Evolutionary conservation across 2,113 vertebrate genomes (phyloP), one percentile per base, ranked within the genome.

Genomic region (Neotoma lepida): DNA sequence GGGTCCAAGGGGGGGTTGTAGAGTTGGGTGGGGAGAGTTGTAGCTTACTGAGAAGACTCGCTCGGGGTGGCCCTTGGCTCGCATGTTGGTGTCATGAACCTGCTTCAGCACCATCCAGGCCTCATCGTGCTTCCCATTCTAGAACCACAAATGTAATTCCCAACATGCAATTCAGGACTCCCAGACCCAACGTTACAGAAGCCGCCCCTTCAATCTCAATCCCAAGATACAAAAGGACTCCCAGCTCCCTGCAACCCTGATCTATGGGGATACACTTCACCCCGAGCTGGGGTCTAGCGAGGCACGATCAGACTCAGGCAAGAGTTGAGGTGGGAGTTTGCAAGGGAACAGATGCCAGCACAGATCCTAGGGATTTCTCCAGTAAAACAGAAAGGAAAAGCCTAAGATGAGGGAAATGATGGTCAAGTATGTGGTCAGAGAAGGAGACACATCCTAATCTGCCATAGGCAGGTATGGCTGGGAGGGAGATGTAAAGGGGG

Each of bases 21-120:
- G 51, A 26, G 12, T 0, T 6, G 18, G 24, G 68, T 94, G 22
- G 70, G 74, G 10, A 26, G 39, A 61, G 35, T 4, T 2, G 4
- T 3, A 1, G 33, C 99, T 99, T 96, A 99, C 99, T 44, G 99
- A 99, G 98, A 99, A 99, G 93, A 99, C 99, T 93, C 99, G 98
- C 97, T 99, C 99, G 0, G 99, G 99, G 95, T 99, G 99, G 20
- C 99, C 99, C 97, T 99, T 99, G 94, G 99, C 99, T 90, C 99
- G 98, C 99, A 99, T 99, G 98, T 99, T 99, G 98, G 99, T 99
- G 98, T 99, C 99, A 0, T 99, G 99, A 84, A 99, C 99, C 96
- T 99, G 99, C 98, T 99, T 99, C 97, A 99, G 98, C 89, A 99
- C 99, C 99, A 99, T 99, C 99, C 99, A 99, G 54, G 99, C 99